Evolutionary conservation across 2,888 invertebrate species (phyloP), one percentile per base, ranked within the genome.

Genomic region (Cerastoderma edule): DNA sequence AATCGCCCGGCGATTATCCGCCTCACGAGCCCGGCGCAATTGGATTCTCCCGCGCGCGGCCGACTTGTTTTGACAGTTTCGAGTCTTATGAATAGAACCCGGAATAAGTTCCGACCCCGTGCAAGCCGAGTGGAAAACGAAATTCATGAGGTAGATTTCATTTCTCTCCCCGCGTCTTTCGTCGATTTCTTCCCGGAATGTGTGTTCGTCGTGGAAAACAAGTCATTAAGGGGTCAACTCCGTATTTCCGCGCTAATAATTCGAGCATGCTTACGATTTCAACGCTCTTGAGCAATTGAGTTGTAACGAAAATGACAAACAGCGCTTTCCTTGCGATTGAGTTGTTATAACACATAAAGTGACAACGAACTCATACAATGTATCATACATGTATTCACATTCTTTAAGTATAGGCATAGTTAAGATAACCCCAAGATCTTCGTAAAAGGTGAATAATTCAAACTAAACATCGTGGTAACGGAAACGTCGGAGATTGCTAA

Each of bases 91-190:
- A 82, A 82, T 82, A 79, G 79, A 79, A 79, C 75, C 72, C 74
- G 79, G 77, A 82, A 82, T 79, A 79, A 75, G 79, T 77, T 82
- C 79, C 72, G 82, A 82, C 79, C 77, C 56, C 39, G 33, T 24
- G 67, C 74, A 46, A 64, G 39, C 77, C 77, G 75, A 74, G 75
- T 75, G 75, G 75, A 76, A 82, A 79, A 70, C 68, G 67, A 82
- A 82, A 82, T 82, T 82, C 82, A 82, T 79, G 82, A 79, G 76
- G 77, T 79, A 79, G 82, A 79, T 74, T 82, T 82, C 74, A 75
- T 75, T 82, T 82, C 73, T 32, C 28, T 16, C n/a, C 60, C 60
- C 35, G 27, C 24, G 27, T 24, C 27, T 53, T 22, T 39, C 16
- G 39, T 39, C 39, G 39, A 16, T 39, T 39, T 39, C 72, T 70